Conservation (phyloP, 2,888 invertebrate genomes). For the Caenorhabditis drosophilae region DNA sequence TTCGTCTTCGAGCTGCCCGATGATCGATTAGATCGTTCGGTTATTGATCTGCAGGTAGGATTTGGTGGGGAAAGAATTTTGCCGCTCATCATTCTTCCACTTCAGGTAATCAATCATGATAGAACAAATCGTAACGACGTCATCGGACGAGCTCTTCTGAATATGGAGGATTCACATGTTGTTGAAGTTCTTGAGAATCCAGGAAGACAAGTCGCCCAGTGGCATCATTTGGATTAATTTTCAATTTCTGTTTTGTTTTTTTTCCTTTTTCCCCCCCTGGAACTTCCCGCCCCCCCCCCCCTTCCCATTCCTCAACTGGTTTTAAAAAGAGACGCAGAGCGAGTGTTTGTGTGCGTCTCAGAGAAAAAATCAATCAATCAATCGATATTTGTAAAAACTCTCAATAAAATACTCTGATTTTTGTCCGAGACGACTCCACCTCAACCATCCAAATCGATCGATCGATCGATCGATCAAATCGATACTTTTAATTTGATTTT, state of each 20-base stretch:
- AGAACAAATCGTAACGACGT: conserved; percentile 48
- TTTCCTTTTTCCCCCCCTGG: not conserved
- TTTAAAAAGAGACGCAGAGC: no score
- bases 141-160: conserved; percentile 52
- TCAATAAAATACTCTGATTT: no score
- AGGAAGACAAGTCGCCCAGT: conserved; percentile 95
- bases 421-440: no score
- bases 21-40: conserved; percentile 41
- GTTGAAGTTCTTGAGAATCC: conserved; percentile 81
- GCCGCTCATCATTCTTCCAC: not conserved
- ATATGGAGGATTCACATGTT: conserved; percentile 51
- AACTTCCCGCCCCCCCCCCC: not conserved
- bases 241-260: not conserved
- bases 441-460: no score
- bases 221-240: conserved; percentile 84
- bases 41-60: conserved; percentile 54
- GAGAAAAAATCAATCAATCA: no score
- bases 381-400: no score
- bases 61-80: not conserved
- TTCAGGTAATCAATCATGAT: conserved; percentile 54
- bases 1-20: conserved; percentile 93
- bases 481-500: no score
- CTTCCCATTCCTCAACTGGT: no score
- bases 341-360: no score
- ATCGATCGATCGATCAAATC: no score